A percentile compares a stretch with the other conserved stretches of the same genome.
These are phyloP conservation scores for Dendronephthya gigantea DNA, from an alignment of 64 coral and sea anemone species.

Conservation along the genomic window DNA sequence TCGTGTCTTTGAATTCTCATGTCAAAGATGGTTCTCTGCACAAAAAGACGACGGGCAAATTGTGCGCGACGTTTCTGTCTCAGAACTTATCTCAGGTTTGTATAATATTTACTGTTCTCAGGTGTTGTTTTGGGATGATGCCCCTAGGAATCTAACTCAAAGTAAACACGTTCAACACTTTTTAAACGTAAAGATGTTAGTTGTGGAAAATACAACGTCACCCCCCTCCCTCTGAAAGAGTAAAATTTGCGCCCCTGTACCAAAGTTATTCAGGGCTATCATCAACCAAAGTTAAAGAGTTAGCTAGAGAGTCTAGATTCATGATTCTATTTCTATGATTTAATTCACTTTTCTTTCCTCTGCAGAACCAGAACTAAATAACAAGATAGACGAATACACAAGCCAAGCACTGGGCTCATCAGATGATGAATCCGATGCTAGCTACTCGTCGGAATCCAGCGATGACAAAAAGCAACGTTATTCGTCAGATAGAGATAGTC, in stretches of 20 bases:
- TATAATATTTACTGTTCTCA: not conserved
- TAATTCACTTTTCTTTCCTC: not conserved
- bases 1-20: not conserved
- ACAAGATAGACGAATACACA: not conserved
- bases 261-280: too few species aligned
- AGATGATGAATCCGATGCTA: not conserved
- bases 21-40: constrained; percentile 3
- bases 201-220: too few species aligned
- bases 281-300: too few species aligned
- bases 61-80: not conserved
- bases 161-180: too few species aligned
- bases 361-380: not conserved
- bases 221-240: too few species aligned
- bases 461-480: not conserved
- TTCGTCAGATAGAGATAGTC: not conserved
- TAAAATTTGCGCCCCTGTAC: too few species aligned
- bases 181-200: too few species aligned
- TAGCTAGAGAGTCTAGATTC: too few species aligned
- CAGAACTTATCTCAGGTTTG: not conserved
- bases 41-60: constrained; percentile 6
- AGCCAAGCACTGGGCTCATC: not conserved
- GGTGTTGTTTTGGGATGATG: too few species aligned
- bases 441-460: not conserved
- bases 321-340: not conserved
- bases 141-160: too few species aligned